Conservation (phyloP, 2,797 vertebrate genomes). For the Lindbergichthys nudifrons region DNA sequence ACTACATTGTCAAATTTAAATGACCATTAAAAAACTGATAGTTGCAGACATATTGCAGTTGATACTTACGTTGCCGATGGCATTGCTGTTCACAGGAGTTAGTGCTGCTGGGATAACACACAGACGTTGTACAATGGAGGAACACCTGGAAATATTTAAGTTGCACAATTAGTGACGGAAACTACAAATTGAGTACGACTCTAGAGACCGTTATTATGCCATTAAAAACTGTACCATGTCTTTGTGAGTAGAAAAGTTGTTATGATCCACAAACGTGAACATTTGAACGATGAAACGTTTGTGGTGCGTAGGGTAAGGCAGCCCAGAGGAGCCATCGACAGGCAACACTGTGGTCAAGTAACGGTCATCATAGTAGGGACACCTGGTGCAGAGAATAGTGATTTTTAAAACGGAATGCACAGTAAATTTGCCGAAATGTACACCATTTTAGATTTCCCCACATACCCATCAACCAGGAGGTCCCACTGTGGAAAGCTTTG, state of each 20-base stretch:
- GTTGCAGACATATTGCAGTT: not conserved
- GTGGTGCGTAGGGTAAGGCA: constrained; percentile 75
- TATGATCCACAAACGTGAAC: constrained; percentile 78
- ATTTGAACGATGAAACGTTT: constrained; percentile 81
- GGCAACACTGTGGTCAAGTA: constrained; percentile 73
- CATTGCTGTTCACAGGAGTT: constrained; percentile 75
- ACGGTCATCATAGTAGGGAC: constrained; percentile 79
- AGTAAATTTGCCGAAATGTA: not conserved
- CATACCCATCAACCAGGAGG: constrained; percentile 80
- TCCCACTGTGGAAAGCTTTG: constrained; percentile 80
- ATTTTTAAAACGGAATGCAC: not conserved
- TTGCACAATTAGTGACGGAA: not conserved
- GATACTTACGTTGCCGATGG: constrained; percentile 75
- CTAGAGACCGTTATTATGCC: not conserved
- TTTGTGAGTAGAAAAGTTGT: constrained; percentile 16
- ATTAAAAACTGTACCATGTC: constrained; percentile 56
- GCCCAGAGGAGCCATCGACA: constrained; percentile 65
- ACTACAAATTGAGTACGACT: fast-evolving
- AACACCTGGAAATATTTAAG: constrained; percentile 67
- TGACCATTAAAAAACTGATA: not conserved
- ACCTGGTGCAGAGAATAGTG: constrained; percentile 55
- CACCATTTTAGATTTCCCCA: too few relatives aligned
- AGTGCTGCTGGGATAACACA: constrained; percentile 70
- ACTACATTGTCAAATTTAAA: not conserved
- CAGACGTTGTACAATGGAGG: constrained; percentile 78